Base-by-base conservation (phyloP, 1,140 invertebrate genomes). In the Rhizoglyphus robini region DNA sequence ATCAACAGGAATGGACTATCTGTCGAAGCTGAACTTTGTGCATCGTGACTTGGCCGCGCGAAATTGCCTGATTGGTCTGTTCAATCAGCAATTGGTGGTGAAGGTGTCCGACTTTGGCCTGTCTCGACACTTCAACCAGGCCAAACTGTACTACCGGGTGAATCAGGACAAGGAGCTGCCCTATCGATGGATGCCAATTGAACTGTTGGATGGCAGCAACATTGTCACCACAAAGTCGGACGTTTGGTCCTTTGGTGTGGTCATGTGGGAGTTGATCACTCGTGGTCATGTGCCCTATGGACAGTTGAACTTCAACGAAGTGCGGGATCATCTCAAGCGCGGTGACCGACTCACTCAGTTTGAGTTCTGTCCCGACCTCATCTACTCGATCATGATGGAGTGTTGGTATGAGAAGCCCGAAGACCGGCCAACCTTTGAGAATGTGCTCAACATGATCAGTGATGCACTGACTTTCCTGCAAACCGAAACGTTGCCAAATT, bases 31-130 rank as follows among this genome's bases (percentile, higher is more conserved):
- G 32, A 74, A 76, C 63, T 73, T 78, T 66, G 73, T 79, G 13
- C 78, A 79, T 69, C 69, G 77, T 13, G 77, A 79, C 69, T 69
- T 79, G 58, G 76, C 76, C 18, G 77, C 78, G 1, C 69, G 77
- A 61, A 79, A 79, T 69, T 80, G 79, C 73, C 79, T 80, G 78
- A 76, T 74, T 74, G 76, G 74, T 60, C 36, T 27, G 15, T n/a
- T 46, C 48, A 54, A 71, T 41, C 73, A 75, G 36, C 70, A 76
- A 20, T 68, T 72, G 18, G 68, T 66, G 8, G 75, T 79, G 1
- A 75, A 75, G 65, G 70, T 80, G 2, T 74, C 75, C 13, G 79
- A 79, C 63, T 79, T 78, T 70, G 76, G 77, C 2, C 65, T 79
- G 5, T 75, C 77, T 18, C 66, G 72, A 4, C 72, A 75, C 25